Evolutionary conservation across 2,797 vertebrate species (phyloP), one percentile per base, ranked within the genome.

Genomic region (Esox lucius): DNA sequence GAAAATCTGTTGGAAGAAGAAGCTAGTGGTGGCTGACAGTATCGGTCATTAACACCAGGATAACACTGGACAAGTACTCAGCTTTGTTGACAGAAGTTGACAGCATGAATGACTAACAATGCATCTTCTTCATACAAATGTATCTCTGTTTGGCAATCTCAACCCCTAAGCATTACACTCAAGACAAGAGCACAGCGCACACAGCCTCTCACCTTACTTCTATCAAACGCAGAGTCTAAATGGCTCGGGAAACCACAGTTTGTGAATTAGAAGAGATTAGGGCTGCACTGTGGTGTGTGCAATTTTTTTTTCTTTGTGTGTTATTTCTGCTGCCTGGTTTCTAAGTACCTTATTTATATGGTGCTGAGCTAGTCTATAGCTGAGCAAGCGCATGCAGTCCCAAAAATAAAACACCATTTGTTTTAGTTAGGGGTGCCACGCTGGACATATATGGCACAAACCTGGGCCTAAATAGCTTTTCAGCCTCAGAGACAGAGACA

Each of bases 381-480:
- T 85, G 81, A 90, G 84, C 78, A 86, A 85, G 80, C 68, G 46
- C 22, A 61, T 12, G 56, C 75, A 66, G 82, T 69, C 48, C 68
- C 11, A 79, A 74, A 84, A 83, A 89, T 89, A 86, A 89, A 90
- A 84, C 77, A 81, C 84, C 35, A 91, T 94, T 91, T 89, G 86
- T 94, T 91, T 91, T 83, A 84, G 85, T 92, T 89, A 89, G 79
- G 73, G 69, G 82, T 78, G 75, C 81, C 81, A 76, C 76, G 74
- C 46, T 82, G 78, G 86, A 89, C 80, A 78, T 82, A 80, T 78
- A 79, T 78, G 83, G 79, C 76, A 78, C 67, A 74, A 70, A 70
- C 24, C 81, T 83, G 31, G 61, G 71, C 81, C 73, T 84, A 81
- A 90, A 90, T 79, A 76, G 79, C 70, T 75, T 84, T 81, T 79